Conservation (phyloP, 2,888 invertebrate genomes). For the Habrosyne pyritoides region DNA sequence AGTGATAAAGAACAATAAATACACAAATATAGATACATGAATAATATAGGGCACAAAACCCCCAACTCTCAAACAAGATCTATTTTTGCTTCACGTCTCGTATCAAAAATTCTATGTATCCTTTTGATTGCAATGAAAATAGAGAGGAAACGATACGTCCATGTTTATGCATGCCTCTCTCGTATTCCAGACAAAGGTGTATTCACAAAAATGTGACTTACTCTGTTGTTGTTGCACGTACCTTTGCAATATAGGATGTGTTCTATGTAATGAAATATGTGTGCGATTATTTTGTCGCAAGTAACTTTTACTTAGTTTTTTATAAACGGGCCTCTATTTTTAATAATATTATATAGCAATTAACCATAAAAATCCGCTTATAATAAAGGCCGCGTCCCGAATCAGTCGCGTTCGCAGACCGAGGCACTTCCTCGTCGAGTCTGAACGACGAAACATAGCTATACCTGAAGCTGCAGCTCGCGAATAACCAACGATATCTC, state of each 20-base stretch:
- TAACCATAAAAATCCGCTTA: too few species aligned
- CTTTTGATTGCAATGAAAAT: conserved; percentile 15
- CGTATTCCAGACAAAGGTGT: conserved; percentile 35
- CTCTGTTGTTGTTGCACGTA: conserved; percentile 31
- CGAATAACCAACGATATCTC: too few species aligned
- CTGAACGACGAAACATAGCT: too few species aligned
- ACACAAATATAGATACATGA: too few species aligned
- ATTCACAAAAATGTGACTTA: conserved; percentile 30
- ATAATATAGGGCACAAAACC: neutral
- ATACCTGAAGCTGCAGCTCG: too few species aligned
- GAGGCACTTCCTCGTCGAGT: too few species aligned
- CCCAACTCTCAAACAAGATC: neutral
- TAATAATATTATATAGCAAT: too few species aligned
- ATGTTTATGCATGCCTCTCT: conserved; percentile 28
- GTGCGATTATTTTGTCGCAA: neutral
- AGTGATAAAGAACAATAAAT: too few species aligned
- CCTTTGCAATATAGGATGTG: conserved; percentile 25
- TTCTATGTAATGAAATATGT: conserved; percentile 11
- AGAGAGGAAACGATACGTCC: conserved; percentile 17
- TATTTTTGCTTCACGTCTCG: conserved; percentile 4
- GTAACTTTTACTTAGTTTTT: too few species aligned
- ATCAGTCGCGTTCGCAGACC: too few species aligned
- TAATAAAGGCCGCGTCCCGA: too few species aligned
- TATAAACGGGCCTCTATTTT: too few species aligned
- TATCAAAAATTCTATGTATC: conserved; percentile 10